These are phyloP conservation scores for Odontomachus brunneus DNA, from an alignment of 1,140 invertebrate species.

Conservation along the genomic window DNA sequence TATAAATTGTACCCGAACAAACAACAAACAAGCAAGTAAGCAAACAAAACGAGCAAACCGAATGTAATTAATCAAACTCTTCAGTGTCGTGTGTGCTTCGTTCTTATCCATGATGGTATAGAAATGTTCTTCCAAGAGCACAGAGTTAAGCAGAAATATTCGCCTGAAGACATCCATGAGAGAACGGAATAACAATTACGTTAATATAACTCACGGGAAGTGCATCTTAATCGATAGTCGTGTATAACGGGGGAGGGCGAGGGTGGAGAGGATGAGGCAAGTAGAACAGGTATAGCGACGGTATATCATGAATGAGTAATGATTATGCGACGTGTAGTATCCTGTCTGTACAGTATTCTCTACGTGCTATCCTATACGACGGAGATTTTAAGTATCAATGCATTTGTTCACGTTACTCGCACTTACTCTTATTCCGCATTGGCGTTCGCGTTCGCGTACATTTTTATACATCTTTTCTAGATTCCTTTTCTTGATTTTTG, in stretches of 20 bases:
- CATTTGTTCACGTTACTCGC: slow-evolving; percentile 41
- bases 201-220: slow-evolving; percentile 47
- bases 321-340: slow-evolving; percentile 17
- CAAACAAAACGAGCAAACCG: slow-evolving; percentile 49
- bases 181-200: background rate
- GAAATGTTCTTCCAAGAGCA: slow-evolving; percentile 77
- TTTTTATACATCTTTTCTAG: slow-evolving; percentile 28
- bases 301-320: slow-evolving; percentile 53
- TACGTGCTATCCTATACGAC: background rate
- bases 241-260: background rate
- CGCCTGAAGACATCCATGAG: slow-evolving; percentile 64
- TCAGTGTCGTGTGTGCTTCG: slow-evolving; percentile 65
- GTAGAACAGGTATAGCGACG: slow-evolving; percentile 34
- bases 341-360: slow-evolving; percentile 51
- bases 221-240: slow-evolving; percentile 25
- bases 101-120: slow-evolving; percentile 48
- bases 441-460: background rate
- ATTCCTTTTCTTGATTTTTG: background rate
- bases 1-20: slow-evolving; percentile 56
- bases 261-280: background rate
- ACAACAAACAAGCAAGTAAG: background rate
- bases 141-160: slow-evolving; percentile 56
- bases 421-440: slow-evolving; percentile 18
- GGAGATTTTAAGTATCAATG: slow-evolving; percentile 11
- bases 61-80: slow-evolving; percentile 73